phyloP scores from a whole-genome alignment of 2,888 invertebrate species.

The Apeira syringaria region DNA sequence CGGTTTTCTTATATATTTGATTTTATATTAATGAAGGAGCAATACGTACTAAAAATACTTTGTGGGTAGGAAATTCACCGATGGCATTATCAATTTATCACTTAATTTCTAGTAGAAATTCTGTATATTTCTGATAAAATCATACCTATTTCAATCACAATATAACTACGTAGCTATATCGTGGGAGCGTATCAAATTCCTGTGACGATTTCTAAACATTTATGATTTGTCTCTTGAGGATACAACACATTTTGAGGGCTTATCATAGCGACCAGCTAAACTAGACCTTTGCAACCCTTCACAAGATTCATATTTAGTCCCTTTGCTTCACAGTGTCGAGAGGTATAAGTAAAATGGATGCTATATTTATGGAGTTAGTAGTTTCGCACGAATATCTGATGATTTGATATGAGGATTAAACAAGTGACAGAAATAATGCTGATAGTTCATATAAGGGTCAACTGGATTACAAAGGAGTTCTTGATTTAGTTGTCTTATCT shows the following conservation, averaged over 20 bases:
- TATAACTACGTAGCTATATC: slow-evolving; percentile 31
- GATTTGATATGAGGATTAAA: slow-evolving; percentile 45
- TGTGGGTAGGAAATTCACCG: no score
- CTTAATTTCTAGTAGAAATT: no score
- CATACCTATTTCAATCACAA: no score
- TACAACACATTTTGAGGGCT: slow-evolving; percentile 44
- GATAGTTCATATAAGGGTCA: slow-evolving; percentile 41
- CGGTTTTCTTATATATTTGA: no score
- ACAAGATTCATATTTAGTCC: neutral
- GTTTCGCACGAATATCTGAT: slow-evolving; percentile 71
- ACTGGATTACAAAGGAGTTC: slow-evolving; percentile 21
- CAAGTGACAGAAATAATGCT: slow-evolving; percentile 47
- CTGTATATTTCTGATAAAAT: no score
- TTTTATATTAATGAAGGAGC: no score
- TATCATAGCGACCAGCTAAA: slow-evolving; percentile 31
- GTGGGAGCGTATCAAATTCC: slow-evolving; percentile 57
- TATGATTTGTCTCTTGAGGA: slow-evolving; percentile 61
- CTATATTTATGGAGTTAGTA: slow-evolving; percentile 13
- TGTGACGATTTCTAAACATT: slow-evolving; percentile 63
- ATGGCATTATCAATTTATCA: no score
- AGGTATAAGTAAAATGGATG: slow-evolving; percentile 34
- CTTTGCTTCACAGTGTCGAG: neutral
- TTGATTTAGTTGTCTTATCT: neutral
- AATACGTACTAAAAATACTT: no score
- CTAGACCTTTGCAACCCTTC: slow-evolving; percentile 32